phyloP scores from a whole-genome alignment of 2,113 vertebrate species.

The Melanotaenia duboulayi region DNA sequence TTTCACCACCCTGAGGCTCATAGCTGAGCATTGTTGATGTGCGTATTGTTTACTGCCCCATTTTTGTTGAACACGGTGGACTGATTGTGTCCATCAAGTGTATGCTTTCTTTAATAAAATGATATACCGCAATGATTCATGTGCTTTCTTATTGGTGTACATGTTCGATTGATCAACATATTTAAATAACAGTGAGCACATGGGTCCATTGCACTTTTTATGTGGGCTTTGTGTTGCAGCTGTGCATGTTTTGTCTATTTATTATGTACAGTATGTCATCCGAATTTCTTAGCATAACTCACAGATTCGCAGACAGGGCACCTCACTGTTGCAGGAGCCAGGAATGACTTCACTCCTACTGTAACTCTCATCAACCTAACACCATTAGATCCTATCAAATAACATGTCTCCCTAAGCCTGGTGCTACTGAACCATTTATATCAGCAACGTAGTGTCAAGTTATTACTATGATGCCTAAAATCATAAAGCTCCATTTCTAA shows the following conservation, averaged over 20 bases:
- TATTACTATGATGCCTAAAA: conserved; percentile 54
- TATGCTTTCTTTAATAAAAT: background rate
- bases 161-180: background rate
- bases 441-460: conserved; percentile 44
- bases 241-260: background rate
- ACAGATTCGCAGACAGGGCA: conserved; percentile 63
- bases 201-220: background rate
- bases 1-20: conserved; percentile 44
- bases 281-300: conserved; percentile 44
- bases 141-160: too few relatives aligned
- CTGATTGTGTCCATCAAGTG: background rate
- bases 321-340: conserved; percentile 65
- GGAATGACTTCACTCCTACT: conserved; percentile 69
- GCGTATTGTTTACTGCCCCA: conserved; percentile 55
- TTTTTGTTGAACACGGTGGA: conserved; percentile 6
- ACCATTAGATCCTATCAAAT: conserved; percentile 72
- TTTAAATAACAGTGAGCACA: background rate
- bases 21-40: conserved; percentile 46
- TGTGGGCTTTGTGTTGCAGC: background rate
- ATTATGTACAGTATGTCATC: conserved; percentile 11
- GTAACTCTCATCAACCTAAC: conserved; percentile 69
- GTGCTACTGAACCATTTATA: conserved; percentile 75
- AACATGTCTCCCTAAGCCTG: conserved; percentile 54
- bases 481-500: conserved; percentile 52
- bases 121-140: too few relatives aligned